phyloP scores from a whole-genome alignment of 2,113 vertebrate genomes.

The Pionites leucogaster region DNA sequence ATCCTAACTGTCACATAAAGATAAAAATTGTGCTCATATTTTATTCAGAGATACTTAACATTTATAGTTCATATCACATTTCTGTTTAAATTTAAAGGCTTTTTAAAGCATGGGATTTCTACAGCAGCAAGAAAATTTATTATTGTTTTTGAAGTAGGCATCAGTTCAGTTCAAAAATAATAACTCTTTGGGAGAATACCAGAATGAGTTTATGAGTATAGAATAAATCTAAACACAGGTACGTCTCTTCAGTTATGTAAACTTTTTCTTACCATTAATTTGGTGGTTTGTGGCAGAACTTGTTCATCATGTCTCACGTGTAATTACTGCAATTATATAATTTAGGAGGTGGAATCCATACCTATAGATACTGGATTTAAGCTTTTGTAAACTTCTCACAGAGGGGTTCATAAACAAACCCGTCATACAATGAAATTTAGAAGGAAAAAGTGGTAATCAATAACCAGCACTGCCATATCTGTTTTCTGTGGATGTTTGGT shows the following conservation, averaged over 20 bases:
- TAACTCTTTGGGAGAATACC: constrained; percentile 7
- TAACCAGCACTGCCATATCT: neutral
- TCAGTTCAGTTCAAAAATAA: constrained; percentile 51
- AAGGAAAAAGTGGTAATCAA: neutral
- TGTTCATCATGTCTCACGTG: constrained; percentile 39
- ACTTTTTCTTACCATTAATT: constrained; percentile 33
- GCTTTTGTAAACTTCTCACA: neutral
- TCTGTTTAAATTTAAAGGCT: constrained; percentile 59
- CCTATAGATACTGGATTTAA: neutral
- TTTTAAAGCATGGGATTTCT: constrained; percentile 53
- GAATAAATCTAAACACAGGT: constrained; percentile 45
- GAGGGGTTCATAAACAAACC: neutral
- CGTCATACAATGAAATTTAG: neutral
- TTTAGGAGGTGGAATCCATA: constrained; percentile 40
- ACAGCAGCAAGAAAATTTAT: constrained; percentile 44
- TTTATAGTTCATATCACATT: constrained; percentile 49
- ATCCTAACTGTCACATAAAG: constrained; percentile 9
- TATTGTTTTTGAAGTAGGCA: constrained; percentile 32
- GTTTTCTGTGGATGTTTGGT: neutral
- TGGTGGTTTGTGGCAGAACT: constrained; percentile 37
- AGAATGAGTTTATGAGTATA: neutral
- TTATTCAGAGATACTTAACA: constrained; percentile 48
- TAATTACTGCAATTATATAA: constrained; percentile 38
- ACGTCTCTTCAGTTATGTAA: constrained; percentile 19
- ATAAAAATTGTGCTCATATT: constrained; percentile 31